phyloP scores from a whole-genome alignment of 53 echinoderm and acorn worm species.

The Arbacia lixula region DNA sequence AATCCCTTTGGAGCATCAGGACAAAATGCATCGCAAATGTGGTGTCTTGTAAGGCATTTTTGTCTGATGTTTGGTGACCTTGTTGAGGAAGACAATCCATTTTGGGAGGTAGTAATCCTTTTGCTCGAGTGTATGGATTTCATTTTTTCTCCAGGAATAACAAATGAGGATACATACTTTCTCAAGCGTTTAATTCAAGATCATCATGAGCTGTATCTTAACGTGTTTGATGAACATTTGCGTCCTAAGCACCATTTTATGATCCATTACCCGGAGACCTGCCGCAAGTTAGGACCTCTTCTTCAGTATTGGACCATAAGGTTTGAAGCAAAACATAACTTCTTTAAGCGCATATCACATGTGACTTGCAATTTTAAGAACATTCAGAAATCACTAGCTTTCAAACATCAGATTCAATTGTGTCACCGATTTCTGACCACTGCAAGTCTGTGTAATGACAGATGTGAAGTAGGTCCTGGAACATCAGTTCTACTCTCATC shows the following conservation, averaged over 20 bases:
- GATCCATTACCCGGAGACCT: conserved; percentile 63
- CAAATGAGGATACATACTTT: conserved; percentile 60
- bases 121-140: conserved; percentile 57
- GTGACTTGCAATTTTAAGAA: conserved; percentile 54
- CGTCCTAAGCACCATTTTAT: conserved; percentile 68
- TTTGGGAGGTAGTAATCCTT: conserved; percentile 61
- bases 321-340: conserved; percentile 72
- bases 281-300: conserved; percentile 52
- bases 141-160: conserved; percentile 46
- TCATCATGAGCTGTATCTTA: conserved; percentile 58
- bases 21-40: conserved; percentile 72
- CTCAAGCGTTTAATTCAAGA: conserved; percentile 60
- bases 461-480: conserved; percentile 38
- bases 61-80: conserved; percentile 62
- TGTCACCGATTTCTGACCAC: neutral
- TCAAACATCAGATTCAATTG: conserved; percentile 46
- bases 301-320: conserved; percentile 61
- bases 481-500: conserved; percentile 1
- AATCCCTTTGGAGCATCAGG: conserved; percentile 70
- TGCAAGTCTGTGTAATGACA: neutral
- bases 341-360: conserved; percentile 57
- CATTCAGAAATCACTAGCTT: conserved; percentile 38
- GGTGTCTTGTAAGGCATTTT: conserved; percentile 60
- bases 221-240: conserved; percentile 29
- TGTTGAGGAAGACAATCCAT: conserved; percentile 56